These are phyloP conservation scores for Agrypnia vestita DNA, from an alignment of 1,140 invertebrate genomes.

Conservation along the genomic window DNA sequence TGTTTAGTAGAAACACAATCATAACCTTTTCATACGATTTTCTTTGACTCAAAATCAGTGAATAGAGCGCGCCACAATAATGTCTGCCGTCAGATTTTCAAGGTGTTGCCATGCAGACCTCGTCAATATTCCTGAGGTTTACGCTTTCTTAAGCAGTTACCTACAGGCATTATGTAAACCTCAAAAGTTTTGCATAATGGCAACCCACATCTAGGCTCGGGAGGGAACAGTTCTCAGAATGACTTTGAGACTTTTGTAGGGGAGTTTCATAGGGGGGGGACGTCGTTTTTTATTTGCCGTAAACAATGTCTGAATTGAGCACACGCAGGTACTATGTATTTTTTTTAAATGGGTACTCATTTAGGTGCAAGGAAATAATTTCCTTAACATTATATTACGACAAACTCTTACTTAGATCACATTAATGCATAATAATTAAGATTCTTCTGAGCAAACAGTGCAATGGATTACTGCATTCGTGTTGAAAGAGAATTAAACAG, in stretches of 20 bases:
- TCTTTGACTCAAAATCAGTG: not conserved
- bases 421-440: no score
- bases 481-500: no score
- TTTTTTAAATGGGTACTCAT: no score
- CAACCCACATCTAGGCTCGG: not conserved
- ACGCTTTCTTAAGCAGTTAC: slow-evolving; percentile 3
- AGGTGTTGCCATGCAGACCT: slow-evolving; percentile 31
- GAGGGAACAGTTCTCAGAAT: not conserved
- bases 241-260: not conserved
- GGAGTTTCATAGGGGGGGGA: not conserved
- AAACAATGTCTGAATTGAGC: not conserved
- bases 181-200: slow-evolving; percentile 15
- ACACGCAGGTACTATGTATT: not conserved
- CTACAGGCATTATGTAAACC: slow-evolving; percentile 6
- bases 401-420: no score
- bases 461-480: no score
- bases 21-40: not conserved
- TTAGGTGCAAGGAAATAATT: no score
- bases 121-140: slow-evolving; percentile 24
- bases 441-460: no score
- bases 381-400: no score
- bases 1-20: not conserved
- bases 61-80: not conserved
- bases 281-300: not conserved
- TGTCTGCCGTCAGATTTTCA: not conserved